phyloP scores from a whole-genome alignment of 2,888 invertebrate species.

The Drosophila fulvimacula region DNA sequence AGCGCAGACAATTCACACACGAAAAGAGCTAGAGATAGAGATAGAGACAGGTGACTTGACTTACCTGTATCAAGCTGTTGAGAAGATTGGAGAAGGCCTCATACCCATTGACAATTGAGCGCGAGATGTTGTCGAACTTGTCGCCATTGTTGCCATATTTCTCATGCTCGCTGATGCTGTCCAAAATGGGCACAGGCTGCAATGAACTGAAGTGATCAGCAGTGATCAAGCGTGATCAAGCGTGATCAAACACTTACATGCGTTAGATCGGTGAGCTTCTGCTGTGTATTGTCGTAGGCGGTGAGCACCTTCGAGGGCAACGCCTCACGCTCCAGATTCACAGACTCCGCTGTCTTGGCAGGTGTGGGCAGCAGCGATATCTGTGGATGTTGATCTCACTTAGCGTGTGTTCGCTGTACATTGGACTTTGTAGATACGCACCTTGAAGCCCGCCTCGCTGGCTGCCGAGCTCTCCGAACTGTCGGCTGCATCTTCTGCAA shows the following conservation, averaged over 20 bases:
- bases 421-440: conserved; percentile 23
- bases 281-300: conserved; percentile 82
- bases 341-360: conserved; percentile 81
- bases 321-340: conserved; percentile 83
- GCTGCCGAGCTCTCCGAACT: conserved; percentile 38
- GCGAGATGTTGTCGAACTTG: conserved; percentile 88
- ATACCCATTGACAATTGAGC: conserved; percentile 88
- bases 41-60: conserved; percentile 65
- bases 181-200: conserved; percentile 90
- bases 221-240: background rate
- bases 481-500: conserved; percentile 61
- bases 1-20: conserved; percentile 17
- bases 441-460: conserved; percentile 71
- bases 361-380: conserved; percentile 72
- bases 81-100: conserved; percentile 89
- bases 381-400: conserved; percentile 34
- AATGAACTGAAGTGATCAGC: conserved; percentile 18
- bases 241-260: conserved; percentile 69
- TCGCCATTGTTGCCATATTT: conserved; percentile 92
- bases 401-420: conserved; percentile 2
- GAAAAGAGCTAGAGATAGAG: background rate
- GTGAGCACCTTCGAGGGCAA: conserved; percentile 81
- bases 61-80: conserved; percentile 88
- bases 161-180: conserved; percentile 90
- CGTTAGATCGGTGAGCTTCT: conserved; percentile 74